These are phyloP conservation scores for Helogale parvula DNA, from an alignment of 2,113 vertebrate species.

Conservation along the genomic window DNA sequence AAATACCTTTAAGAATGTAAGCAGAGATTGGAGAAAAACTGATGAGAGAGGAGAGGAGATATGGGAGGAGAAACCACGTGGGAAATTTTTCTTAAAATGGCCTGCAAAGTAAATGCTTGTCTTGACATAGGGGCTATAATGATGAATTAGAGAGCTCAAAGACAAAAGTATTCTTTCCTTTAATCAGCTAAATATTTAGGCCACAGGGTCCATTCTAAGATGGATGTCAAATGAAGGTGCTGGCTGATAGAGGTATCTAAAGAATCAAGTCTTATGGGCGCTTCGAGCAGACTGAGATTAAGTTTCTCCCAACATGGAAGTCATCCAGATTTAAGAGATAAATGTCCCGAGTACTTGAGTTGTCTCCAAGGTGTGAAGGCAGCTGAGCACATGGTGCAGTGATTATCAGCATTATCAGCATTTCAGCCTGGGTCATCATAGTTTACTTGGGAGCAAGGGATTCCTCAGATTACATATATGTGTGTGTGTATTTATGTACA, in stretches of 20 bases:
- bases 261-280: background rate
- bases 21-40: background rate
- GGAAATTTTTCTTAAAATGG: background rate
- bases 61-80: background rate
- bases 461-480: background rate
- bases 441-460: background rate
- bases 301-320: conserved; percentile 27
- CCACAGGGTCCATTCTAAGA: conserved; percentile 12
- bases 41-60: background rate
- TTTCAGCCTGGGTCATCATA: background rate
- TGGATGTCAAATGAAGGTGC: conserved; percentile 26
- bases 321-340: background rate
- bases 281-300: background rate
- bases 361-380: background rate
- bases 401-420: background rate
- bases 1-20: background rate
- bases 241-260: background rate
- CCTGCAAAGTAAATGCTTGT: background rate
- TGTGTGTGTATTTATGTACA: background rate
- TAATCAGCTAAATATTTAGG: conserved; percentile 29
- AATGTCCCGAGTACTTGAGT: background rate
- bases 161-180: background rate
- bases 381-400: background rate
- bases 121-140: background rate
- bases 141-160: background rate